A percentile compares a stretch with the other conserved stretches of the same genome.
These are phyloP conservation scores for Dasysyrphus tricinctus DNA, from an alignment of 2,888 invertebrate genomes.

Conservation along the genomic window DNA sequence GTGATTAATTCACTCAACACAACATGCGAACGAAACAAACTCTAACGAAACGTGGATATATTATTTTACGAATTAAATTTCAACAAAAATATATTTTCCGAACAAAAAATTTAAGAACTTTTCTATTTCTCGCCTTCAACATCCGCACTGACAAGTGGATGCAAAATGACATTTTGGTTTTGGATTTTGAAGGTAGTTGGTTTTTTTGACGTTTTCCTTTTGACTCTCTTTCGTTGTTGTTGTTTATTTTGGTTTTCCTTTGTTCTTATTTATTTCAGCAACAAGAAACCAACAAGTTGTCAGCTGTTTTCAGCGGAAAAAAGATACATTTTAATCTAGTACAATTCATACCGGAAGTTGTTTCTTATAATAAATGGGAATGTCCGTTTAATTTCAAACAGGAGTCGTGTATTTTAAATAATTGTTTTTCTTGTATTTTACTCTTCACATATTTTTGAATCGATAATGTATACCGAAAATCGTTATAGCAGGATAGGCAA, in stretches of 20 bases:
- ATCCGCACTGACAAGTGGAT: conserved; percentile 48
- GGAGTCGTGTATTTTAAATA: neutral
- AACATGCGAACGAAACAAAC: neutral
- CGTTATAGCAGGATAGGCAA: too few relatives aligned
- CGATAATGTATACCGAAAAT: too few relatives aligned
- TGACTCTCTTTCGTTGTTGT: conserved; percentile 27
- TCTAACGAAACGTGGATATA: conserved; percentile 5
- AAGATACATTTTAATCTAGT: conserved; percentile 28
- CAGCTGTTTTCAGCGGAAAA: conserved; percentile 39
- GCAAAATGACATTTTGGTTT: conserved; percentile 18
- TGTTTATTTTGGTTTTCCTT: conserved; percentile 8
- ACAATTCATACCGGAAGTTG: conserved; percentile 18
- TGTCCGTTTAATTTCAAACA: neutral
- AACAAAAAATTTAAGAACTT: neutral
- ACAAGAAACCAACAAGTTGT: neutral
- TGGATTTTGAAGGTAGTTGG: conserved; percentile 16
- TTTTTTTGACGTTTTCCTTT: conserved; percentile 30
- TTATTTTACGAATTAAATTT: conserved; percentile 6
- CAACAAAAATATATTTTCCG: neutral
- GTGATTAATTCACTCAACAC: conserved; percentile 15
- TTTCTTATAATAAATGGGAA: neutral
- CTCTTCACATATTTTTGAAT: too few relatives aligned
- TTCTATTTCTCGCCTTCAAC: conserved; percentile 37
- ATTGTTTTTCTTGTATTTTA: too few relatives aligned
- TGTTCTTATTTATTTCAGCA: conserved; percentile 1